Conservation (phyloP, 2,888 invertebrate genomes). For the Chrysina gloriosa region DNA sequence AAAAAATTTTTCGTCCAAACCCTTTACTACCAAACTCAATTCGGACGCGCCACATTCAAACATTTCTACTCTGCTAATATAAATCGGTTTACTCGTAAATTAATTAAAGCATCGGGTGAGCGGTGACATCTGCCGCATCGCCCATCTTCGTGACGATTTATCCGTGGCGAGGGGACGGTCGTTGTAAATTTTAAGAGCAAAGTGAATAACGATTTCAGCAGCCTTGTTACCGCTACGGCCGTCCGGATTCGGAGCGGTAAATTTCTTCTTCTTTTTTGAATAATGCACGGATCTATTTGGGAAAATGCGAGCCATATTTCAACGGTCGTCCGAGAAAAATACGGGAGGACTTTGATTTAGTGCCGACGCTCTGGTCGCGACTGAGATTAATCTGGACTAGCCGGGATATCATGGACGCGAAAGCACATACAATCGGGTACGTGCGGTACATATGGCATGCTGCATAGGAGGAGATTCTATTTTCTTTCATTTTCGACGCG, state of each 20-base stretch:
- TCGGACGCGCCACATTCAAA: too few relatives aligned
- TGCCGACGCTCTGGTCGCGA: conserved; percentile 50
- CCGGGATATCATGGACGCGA: conserved; percentile 50
- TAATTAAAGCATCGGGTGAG: conserved; percentile 4
- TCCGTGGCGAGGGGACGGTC: neutral
- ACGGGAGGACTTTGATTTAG: conserved; percentile 57
- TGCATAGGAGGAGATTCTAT: conserved; percentile 5
- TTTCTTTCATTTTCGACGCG: conserved; percentile 12
- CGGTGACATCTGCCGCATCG: neutral
- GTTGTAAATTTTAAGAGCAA: conserved; percentile 27
- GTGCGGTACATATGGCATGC: conserved; percentile 4
- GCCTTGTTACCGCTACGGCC: conserved; percentile 29
- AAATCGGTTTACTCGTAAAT: conserved; percentile 2
- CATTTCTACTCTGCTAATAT: too few relatives aligned
- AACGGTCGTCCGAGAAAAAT: conserved; percentile 54
- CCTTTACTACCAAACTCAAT: too few relatives aligned
- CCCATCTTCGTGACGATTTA: conserved; percentile 10
- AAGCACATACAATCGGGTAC: conserved; percentile 27
- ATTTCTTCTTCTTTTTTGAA: conserved; percentile 46
- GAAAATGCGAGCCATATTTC: conserved; percentile 57
- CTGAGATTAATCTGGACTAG: conserved; percentile 58
- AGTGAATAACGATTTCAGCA: conserved; percentile 34
- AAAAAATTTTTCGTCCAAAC: too few relatives aligned
- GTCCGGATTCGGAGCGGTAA: conserved; percentile 20
- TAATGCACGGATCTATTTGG: conserved; percentile 57